Evolutionary conservation across 2,888 invertebrate genomes (phyloP).

Genomic region (Zhuqinia jingwanae): DNA sequence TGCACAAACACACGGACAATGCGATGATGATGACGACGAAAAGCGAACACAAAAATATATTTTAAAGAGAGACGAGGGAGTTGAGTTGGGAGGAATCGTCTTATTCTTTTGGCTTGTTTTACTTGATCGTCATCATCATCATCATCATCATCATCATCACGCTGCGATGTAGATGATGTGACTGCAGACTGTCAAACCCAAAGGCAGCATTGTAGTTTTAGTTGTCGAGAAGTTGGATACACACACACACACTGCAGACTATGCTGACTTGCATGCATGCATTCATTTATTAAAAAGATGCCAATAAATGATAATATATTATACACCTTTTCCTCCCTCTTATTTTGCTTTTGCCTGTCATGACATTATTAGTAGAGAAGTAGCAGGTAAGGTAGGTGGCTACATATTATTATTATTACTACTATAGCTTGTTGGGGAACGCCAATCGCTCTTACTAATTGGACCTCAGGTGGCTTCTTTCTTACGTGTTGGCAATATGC

Average conservation of each 20-base stretch:
- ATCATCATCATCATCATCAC: background rate
- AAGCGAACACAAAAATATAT: conserved; percentile 3
- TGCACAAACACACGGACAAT: background rate
- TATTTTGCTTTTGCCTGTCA: background rate
- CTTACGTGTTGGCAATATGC: conserved; percentile 28
- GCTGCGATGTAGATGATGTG: conserved; percentile 12
- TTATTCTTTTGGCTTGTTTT: conserved; percentile 29
- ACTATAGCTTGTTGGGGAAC: background rate
- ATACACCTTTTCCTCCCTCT: conserved; percentile 12
- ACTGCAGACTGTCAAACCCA: conserved; percentile 47
- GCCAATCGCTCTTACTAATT: conserved; percentile 47
- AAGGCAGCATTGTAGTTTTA: conserved; percentile 23
- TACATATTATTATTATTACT: background rate
- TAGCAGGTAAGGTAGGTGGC: conserved; percentile 5
- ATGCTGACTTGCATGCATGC: conserved; percentile 48
- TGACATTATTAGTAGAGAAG: conserved; percentile 10
- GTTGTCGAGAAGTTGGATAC: conserved; percentile 29
- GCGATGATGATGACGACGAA: background rate
- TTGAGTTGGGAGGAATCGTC: conserved; percentile 44
- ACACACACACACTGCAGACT: too few relatives aligned
- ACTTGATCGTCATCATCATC: conserved; percentile 11
- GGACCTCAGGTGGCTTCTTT: conserved; percentile 61
- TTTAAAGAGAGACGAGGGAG: conserved; percentile 12
- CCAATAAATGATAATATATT: conserved; percentile 51
- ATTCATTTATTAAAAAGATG: conserved; percentile 48